A percentile compares a stretch with the other conserved stretches of the same genome.
phyloP scores from a whole-genome alignment of 2,113 vertebrate species.

The Plotosus lineatus region DNA sequence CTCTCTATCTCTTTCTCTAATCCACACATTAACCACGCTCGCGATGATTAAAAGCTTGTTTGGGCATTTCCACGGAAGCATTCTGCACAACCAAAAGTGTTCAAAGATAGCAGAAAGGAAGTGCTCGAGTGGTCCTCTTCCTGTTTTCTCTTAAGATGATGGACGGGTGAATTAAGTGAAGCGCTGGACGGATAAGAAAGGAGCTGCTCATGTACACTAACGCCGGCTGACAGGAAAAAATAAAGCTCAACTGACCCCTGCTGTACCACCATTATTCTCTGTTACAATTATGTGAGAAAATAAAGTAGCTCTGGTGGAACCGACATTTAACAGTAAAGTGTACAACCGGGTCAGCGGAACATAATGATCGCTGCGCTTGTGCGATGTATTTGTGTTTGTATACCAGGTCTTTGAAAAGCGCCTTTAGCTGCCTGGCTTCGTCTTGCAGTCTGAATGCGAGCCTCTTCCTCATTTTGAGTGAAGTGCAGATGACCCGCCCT shows the following conservation, averaged over 20 bases:
- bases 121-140: slow-evolving; percentile 71
- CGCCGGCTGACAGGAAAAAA: background rate
- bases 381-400: background rate
- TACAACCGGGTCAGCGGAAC: background rate
- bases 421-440: slow-evolving; percentile 83
- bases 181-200: slow-evolving; percentile 47
- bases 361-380: background rate
- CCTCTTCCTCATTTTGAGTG: slow-evolving; percentile 82
- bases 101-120: slow-evolving; percentile 73
- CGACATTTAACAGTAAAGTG: background rate
- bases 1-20: background rate
- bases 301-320: too few relatives aligned
- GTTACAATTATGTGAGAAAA: too few relatives aligned
- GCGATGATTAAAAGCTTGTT: slow-evolving; percentile 27
- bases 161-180: slow-evolving; percentile 71
- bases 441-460: slow-evolving; percentile 82
- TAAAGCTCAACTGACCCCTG: background rate
- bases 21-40: slow-evolving; percentile 20
- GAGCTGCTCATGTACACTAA: slow-evolving; percentile 64
- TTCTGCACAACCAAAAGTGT: slow-evolving; percentile 40
- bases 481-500: slow-evolving; percentile 81
- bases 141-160: slow-evolving; percentile 75
- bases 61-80: slow-evolving; percentile 31
- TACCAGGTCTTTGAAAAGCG: slow-evolving; percentile 87
- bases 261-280: background rate